phyloP scores from a whole-genome alignment of 1,140 invertebrate genomes.

The Aphaenogaster ashmeadi region DNA sequence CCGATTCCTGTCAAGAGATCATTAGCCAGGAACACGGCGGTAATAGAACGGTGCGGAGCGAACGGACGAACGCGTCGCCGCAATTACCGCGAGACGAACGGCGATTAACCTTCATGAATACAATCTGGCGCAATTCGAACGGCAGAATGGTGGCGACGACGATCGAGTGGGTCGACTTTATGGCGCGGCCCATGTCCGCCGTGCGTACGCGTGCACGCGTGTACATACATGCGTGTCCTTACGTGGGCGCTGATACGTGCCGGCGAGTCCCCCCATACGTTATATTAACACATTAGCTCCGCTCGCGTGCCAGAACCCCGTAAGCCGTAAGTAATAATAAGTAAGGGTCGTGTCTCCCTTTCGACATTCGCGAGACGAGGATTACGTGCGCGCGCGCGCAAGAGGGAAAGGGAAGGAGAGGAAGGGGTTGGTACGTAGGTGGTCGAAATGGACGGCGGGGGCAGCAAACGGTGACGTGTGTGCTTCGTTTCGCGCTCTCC shows the following conservation, averaged over 20 bases:
- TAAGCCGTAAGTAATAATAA: conserved; percentile 85
- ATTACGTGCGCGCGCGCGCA: not conserved
- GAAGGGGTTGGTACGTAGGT: not conserved
- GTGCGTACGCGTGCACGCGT: conserved; percentile 66
- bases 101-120: conserved; percentile 68
- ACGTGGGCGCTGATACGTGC: conserved; percentile 76
- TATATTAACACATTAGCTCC: conserved; percentile 86
- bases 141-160: conserved; percentile 48
- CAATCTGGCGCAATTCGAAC: conserved; percentile 56
- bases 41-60: not conserved
- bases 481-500: not conserved
- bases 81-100: conserved; percentile 54
- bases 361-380: conserved; percentile 68
- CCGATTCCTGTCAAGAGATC: not conserved
- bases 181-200: conserved; percentile 53
- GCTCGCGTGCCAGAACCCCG: conserved; percentile 84
- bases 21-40: not conserved
- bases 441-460: not conserved
- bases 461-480: not conserved
- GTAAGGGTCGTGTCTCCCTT: conserved; percentile 74
- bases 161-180: conserved; percentile 77
- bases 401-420: not conserved
- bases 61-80: conserved; percentile 19
- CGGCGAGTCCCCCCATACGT: conserved; percentile 78
- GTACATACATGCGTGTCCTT: conserved; percentile 54